Evolutionary conservation across 2,113 vertebrate genomes (phyloP).

Genomic region (Verasper variegatus): DNA sequence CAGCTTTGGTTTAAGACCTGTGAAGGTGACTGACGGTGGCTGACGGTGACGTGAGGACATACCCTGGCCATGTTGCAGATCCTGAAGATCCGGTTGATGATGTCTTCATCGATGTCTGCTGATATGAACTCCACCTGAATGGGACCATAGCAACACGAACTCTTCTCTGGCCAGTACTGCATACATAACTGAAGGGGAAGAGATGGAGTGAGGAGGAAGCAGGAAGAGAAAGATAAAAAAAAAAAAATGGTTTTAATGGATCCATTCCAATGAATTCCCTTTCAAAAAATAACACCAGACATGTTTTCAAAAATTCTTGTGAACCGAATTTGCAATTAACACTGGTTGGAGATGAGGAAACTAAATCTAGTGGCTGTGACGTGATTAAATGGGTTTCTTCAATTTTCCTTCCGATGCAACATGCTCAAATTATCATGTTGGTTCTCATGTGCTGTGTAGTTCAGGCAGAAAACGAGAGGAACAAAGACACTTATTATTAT

Average conservation of each 20-base stretch:
- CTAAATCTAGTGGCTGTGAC: too few species aligned
- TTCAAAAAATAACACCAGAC: background rate
- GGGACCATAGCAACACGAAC: constrained; percentile 93
- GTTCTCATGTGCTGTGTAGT: too few species aligned
- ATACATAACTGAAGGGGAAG: constrained; percentile 87
- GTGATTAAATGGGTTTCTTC: too few species aligned
- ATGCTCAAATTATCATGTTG: too few species aligned
- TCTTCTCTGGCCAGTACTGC: constrained; percentile 99
- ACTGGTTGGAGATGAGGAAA: too few species aligned
- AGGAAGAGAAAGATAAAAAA: background rate
- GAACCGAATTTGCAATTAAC: too few species aligned
- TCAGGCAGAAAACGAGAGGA: too few species aligned
- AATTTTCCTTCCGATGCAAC: too few species aligned
- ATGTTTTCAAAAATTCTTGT: background rate
- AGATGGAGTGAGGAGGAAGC: background rate
- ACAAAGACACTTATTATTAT: too few species aligned
- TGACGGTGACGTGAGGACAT: constrained; percentile 26
- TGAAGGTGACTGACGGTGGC: too few species aligned
- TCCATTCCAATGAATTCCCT: background rate
- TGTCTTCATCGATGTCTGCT: constrained; percentile 96
- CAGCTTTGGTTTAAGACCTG: too few species aligned
- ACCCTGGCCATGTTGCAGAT: constrained; percentile 99
- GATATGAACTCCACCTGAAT: constrained; percentile 98
- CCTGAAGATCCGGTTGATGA: constrained; percentile 97
- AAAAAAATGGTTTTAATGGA: background rate